Evolutionary conservation across 2,888 invertebrate species (phyloP), one percentile per base, ranked within the genome.

Genomic region (Penaeus monodon): DNA sequence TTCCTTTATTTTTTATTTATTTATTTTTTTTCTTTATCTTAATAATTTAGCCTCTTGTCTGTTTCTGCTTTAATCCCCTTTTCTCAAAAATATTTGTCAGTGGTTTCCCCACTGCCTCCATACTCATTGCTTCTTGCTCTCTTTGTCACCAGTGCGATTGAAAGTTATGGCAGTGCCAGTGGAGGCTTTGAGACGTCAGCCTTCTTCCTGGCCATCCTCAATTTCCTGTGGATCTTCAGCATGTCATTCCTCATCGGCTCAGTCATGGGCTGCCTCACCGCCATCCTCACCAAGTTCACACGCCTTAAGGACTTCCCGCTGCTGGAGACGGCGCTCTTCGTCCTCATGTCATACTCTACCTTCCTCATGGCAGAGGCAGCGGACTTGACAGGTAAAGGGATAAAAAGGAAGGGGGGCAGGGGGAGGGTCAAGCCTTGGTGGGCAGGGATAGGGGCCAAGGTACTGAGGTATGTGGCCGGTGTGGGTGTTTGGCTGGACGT

Each of bases 291-390:
- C 0, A 98, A 98, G 94, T 98, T 97, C 93, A 98, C 98, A 20
- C 95, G 97, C 91, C 96, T 99, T 29, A 94, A 97, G 89, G 99
- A 99, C 91, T 98, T 98, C 94, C 98, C 99, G 0, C 93, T 99
- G 73, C 93, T 99, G 91, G 99, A 99, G 93, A 98, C 98, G 0
- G 97, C 98, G 0, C 94, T 99, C 73, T 99, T 99, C 93, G 97
- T 99, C 82, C 95, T 99, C 84, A 98, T 98, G 97, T 99, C 99
- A 0, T 99, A 99, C 92, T 96, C 97, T 91, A 98, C 99, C 74
- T 99, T 99, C 93, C 95, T 99, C 88, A 96, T 99, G 90, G 98
- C 99, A 1, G 99, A 99, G 94, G 98, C 97, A 78, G 95, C 97
- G 80, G 97, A 98, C 92, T 94, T 99, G n/a, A 98, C 99, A 91